Base-by-base conservation (phyloP, 1,140 invertebrate species). In the Cyclargus thomasi region DNA sequence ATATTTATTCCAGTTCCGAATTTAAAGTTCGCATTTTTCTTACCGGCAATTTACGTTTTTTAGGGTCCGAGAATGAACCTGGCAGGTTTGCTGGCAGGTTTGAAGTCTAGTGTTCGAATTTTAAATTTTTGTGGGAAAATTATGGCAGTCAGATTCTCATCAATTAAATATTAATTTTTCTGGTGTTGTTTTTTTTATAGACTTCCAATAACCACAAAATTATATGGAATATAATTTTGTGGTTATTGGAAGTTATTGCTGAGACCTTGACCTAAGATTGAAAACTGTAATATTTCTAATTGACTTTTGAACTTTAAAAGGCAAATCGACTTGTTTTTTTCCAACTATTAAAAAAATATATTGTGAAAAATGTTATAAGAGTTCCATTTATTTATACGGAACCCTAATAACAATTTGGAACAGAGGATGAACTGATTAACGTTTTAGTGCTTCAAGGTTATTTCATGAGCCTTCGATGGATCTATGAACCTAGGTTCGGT, bases 401-500 rank as follows among this genome's bases (percentile, higher is more conserved):
- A 47, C 39, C 39, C 39, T 29, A 29, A 29, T 4, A 29, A 6
- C 23, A 23, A 23, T 3, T 39, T 39, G 10, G 36, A 14, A 11
- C 1, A 1, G 36, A 39, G 36, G 36, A 39, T 39, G 8, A 11
- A 8, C 36, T 39, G 36, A 39, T 39, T 39, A 39, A 39, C 11
- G 36, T 29, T 39, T 39, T 39, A 39, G 36, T 39, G 36, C 36
- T 39, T 39, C 36, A 39, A 39, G 36, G 36, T 39, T 39, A 11
- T 8, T 39, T 3, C 3, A 14, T 14, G 36, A 29, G 18, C 55
- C n/a, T 57, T 20, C 5, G 21, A 66, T 35, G 14, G 39, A 36
- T 55, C 47, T 22, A 53, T 65, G 53, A 59, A 18, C 18, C 53
- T 55, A 55, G 53, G 22, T 36, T 59, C 2, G 55, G 65, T 66